Base-by-base conservation (phyloP, 2,888 invertebrate genomes). In the Asteroscopus sphinx region DNA sequence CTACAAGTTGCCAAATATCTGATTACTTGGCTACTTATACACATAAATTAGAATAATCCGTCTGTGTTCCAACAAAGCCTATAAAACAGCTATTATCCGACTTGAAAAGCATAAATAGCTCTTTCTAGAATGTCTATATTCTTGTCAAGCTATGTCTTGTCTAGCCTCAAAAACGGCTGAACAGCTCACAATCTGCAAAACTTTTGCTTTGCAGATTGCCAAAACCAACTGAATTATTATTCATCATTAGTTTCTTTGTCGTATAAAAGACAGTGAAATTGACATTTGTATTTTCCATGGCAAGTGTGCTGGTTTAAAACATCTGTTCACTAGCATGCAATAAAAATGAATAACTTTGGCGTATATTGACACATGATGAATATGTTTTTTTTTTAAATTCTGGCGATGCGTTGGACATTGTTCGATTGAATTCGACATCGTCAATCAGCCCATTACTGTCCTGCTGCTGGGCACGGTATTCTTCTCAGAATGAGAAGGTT, bases 31-130 rank as follows among this genome's bases (percentile, higher is more conserved):
- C 51, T 37, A 45, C 21, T 28, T 32, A 37, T 8, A 47, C 6
- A 11, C 33, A 47, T 47, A 70, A 69, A 69, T 51, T 13, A 64
- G 21, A 56, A 36, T 55, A 46, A 68, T 49, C 41, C 37, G 30
- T 69, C 30, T 55, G 21, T 35, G 17, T 39, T 30, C 12, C 11
- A 17, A 36, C 5, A 21, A 40, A 0, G 9, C 9, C 28, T 41
- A 7, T n/a, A 2, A 5, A 8, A 1, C 26, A 26, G 3, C 13
- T 13, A 12, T 12, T 33, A 33, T 33, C 25, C 6, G 25, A 9
- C 7, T 6, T 13, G 25, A 42, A 39, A 35, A 42, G 28, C 17
- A 30, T 15, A 35, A 40, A 47, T 21, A 21, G 40, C 0, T 9
- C 13, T 46, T 16, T 28, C 16, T 37, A 36, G 36, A 28, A 32